Conservation (phyloP, 2,113 vertebrate genomes). For the Trichomycterus rosablanca region DNA sequence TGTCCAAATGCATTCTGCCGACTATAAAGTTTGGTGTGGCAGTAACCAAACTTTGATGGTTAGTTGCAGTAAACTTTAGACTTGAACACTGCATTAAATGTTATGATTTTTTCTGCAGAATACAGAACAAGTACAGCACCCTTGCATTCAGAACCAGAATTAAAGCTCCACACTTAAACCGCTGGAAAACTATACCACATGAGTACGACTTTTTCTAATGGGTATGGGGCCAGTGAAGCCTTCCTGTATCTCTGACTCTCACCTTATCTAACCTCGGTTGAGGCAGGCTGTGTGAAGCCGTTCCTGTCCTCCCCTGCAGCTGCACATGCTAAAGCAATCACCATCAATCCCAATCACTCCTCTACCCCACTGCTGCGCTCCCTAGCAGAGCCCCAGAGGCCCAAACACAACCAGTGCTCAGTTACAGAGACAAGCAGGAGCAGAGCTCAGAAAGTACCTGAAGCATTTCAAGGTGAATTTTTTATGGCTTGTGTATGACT, state of each 20-base stretch:
- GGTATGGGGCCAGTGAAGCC: constrained; percentile 25
- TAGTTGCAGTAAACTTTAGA: no score
- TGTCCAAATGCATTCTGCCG: no score
- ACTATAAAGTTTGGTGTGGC: no score
- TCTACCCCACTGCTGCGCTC: constrained; percentile 21
- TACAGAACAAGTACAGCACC: no score
- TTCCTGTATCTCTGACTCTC: constrained; percentile 25
- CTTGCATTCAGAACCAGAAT: no score
- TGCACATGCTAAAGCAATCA: constrained; percentile 51
- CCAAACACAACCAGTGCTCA: constrained; percentile 21
- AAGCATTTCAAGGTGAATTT: no score
- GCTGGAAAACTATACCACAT: no score
- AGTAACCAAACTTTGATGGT: no score
- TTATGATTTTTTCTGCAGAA: no score
- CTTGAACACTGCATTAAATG: no score
- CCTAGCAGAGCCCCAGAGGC: constrained; percentile 38
- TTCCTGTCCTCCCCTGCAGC: constrained; percentile 33
- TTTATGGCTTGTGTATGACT: no score
- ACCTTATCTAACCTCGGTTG: constrained; percentile 43
- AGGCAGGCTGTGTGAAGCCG: constrained; percentile 29
- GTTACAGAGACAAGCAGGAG: constrained; percentile 32
- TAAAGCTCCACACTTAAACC: no score
- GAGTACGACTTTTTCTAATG: constrained; percentile 26
- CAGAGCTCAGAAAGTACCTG: neutral
- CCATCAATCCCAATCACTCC: constrained; percentile 41